A percentile compares a stretch with the other conserved stretches of the same genome.
These are phyloP conservation scores for Tyria jacobaeae DNA, from an alignment of 2,888 invertebrate species.

Conservation along the genomic window DNA sequence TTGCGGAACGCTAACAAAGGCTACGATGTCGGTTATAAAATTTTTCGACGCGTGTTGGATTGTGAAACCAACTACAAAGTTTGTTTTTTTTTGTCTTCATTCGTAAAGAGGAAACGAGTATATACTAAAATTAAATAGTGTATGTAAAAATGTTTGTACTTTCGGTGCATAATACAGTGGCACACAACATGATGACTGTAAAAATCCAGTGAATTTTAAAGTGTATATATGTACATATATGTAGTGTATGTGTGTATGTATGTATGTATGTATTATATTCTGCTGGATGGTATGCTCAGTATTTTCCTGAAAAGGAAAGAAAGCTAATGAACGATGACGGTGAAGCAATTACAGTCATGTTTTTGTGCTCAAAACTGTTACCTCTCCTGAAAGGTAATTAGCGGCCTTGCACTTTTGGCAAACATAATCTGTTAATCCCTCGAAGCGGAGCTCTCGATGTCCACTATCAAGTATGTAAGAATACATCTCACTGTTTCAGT, in stretches of 20 bases:
- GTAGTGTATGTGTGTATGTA: no score
- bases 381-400: conserved; percentile 36
- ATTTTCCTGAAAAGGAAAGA: neutral
- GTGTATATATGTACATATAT: no score
- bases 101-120: conserved; percentile 26
- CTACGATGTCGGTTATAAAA: conserved; percentile 55
- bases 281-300: no score
- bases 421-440: conserved; percentile 57
- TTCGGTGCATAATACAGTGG: neutral
- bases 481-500: conserved; percentile 22
- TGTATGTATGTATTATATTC: neutral
- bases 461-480: conserved; percentile 29
- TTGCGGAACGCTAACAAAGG: conserved; percentile 40
- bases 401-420: conserved; percentile 48
- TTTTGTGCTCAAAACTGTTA: conserved; percentile 9
- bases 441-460: conserved; percentile 29
- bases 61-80: conserved; percentile 56
- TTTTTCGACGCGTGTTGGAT: conserved; percentile 58
- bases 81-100: conserved; percentile 63
- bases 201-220: neutral
- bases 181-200: neutral
- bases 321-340: neutral
- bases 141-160: conserved; percentile 12
- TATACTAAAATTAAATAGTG: conserved; percentile 12
- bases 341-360: neutral